Conservation (phyloP, 1,140 invertebrate species). For the Aradophagus sp. region DNA sequence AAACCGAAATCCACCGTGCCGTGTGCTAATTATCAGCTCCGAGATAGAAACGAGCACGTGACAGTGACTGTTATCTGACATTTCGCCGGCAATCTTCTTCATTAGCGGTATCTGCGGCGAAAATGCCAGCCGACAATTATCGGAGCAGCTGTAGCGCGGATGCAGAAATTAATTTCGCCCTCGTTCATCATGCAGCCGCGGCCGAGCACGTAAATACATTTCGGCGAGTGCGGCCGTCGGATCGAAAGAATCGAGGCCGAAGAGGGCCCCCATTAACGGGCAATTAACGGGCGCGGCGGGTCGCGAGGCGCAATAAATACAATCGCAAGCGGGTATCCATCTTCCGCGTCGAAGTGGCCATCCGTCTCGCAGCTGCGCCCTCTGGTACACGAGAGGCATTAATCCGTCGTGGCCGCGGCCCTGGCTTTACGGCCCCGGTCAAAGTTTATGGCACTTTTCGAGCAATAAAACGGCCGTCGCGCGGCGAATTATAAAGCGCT, state of each 20-base stretch:
- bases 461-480: slow-evolving; percentile 60
- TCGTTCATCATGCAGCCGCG: slow-evolving; percentile 17
- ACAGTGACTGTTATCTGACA: not conserved
- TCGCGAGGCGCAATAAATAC: slow-evolving; percentile 20
- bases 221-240: too few relatives aligned
- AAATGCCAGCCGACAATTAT: slow-evolving; percentile 22
- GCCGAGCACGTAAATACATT: too few relatives aligned
- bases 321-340: slow-evolving; percentile 33
- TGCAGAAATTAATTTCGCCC: slow-evolving; percentile 34
- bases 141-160: slow-evolving; percentile 18
- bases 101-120: slow-evolving; percentile 12
- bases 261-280: slow-evolving; percentile 26
- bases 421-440: slow-evolving; percentile 53
- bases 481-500: slow-evolving; percentile 52
- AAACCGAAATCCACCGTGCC: too few relatives aligned
- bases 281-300: slow-evolving; percentile 17
- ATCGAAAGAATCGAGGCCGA: slow-evolving; percentile 1
- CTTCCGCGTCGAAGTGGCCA: slow-evolving; percentile 25
- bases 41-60: too few relatives aligned
- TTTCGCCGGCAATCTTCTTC: slow-evolving; percentile 3
- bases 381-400: slow-evolving; percentile 39
- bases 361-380: slow-evolving; percentile 38
- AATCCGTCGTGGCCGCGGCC: slow-evolving; percentile 38
- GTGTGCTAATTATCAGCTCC: too few relatives aligned
- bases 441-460: slow-evolving; percentile 61